Evolutionary conservation across 2,797 vertebrate species (phyloP), one percentile per base, ranked within the genome.

Genomic region (Busarellus nigricollis): DNA sequence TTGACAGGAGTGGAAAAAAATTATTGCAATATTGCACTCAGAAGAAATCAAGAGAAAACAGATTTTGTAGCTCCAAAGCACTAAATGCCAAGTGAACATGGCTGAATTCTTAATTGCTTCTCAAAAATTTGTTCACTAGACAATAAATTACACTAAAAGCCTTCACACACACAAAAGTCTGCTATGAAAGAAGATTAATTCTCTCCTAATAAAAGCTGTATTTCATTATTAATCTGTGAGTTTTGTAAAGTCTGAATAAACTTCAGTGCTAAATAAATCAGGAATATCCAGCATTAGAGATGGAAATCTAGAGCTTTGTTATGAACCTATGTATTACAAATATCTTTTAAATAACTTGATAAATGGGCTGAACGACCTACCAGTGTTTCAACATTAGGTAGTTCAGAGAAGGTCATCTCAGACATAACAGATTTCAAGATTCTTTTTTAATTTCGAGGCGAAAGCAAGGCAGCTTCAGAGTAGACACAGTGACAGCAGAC

Each of bases 51-150:
- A 4, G 47, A 92, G 79, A 78, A 93, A 96, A 84, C 16, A 79
- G 29, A 77, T 89, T 83, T 89, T 85, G 16, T 78, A 71, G 61
- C 57, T 91, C 71, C 33, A 69, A 81, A 89, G 19, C 5, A 83
- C 33, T 78, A 94, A 92, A 83, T 67, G 17, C n/a, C 52, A 88
- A 86, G 52, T 73, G 49, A 92, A 87, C 49, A 94, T 40, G 45
- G 15, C 38, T 83, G 55, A 63, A 94, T 93, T 93, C 49, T 79
- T 95, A 96, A 96, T 78, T 97, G 45, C 17, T 55, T 80, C 74
- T 87, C 59, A 80, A 89, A 92, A 88, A 38, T 55, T 88, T 80
- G 71, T 93, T 90, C 67, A 72, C 28, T 80, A 71, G 77, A 93
- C 85, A 95, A 89, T 69, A 92, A 88, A 93, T 93, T 89, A 71